Evolutionary conservation across 2,888 invertebrate genomes (phyloP).

Genomic region (Metellina segmentata): DNA sequence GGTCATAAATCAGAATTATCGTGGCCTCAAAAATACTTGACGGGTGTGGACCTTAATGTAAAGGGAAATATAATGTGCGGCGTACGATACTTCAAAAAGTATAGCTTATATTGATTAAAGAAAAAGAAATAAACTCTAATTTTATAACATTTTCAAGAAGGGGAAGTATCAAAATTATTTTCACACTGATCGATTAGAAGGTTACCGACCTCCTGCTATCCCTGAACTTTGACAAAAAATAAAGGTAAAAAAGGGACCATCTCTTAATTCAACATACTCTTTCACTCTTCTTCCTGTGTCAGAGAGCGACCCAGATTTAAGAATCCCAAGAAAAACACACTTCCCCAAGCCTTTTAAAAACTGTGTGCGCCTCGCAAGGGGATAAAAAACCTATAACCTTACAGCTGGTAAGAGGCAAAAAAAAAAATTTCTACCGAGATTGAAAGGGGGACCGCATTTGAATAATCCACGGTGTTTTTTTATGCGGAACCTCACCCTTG

Average conservation of each 20-base stretch:
- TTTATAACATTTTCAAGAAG: conserved; percentile 1
- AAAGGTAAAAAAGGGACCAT: conserved; percentile 15
- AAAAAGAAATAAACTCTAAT: conserved; percentile 6
- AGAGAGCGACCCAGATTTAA: conserved; percentile 40
- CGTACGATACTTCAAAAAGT: background rate
- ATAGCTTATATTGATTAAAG: background rate
- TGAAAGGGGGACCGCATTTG: conserved; percentile 43
- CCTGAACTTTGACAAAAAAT: background rate
- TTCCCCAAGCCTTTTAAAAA: conserved; percentile 50
- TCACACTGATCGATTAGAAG: conserved; percentile 50
- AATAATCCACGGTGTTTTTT: conserved; percentile 58
- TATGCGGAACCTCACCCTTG: conserved; percentile 36
- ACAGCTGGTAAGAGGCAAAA: conserved; percentile 30
- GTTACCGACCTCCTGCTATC: conserved; percentile 46
- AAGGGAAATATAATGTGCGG: no score
- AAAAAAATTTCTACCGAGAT: conserved; percentile 16
- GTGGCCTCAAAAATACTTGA: no score
- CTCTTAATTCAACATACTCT: conserved; percentile 35
- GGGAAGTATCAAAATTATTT: conserved; percentile 3
- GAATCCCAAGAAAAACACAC: conserved; percentile 26
- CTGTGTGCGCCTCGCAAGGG: background rate
- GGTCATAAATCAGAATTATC: no score
- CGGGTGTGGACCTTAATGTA: no score
- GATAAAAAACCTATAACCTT: conserved; percentile 25
- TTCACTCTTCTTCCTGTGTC: conserved; percentile 38